Conservation (phyloP, 2,888 invertebrate species). For the Hydriomena furcata region DNA sequence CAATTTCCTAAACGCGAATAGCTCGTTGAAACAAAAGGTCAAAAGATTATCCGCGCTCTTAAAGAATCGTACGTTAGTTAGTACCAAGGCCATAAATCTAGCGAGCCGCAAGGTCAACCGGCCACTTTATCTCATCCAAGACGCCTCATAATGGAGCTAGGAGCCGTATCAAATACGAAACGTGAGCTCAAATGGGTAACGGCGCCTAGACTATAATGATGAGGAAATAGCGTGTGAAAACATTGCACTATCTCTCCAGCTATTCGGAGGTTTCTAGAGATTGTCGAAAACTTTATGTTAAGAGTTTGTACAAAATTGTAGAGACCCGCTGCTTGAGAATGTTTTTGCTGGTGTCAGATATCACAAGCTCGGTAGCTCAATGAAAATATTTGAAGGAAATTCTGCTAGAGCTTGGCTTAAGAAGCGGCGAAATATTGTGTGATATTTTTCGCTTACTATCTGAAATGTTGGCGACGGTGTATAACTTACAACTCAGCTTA, state of each 20-base stretch:
- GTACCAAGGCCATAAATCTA: constrained; percentile 30
- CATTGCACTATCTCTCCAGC: constrained; percentile 24
- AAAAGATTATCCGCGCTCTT: constrained; percentile 21
- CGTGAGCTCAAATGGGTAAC: constrained; percentile 28
- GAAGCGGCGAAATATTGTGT: no score
- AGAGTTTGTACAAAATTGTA: no score
- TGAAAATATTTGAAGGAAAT: no score
- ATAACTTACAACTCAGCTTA: no score
- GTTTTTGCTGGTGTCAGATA: no score
- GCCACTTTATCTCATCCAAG: constrained; percentile 43
- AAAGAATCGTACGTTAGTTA: constrained; percentile 27
- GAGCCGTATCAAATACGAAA: constrained; percentile 38
- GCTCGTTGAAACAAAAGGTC: constrained; percentile 19
- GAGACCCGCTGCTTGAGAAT: no score
- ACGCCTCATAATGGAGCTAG: constrained; percentile 39
- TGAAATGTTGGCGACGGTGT: no score
- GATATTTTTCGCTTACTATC: no score
- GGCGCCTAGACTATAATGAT: constrained; percentile 12
- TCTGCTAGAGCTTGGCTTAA: no score
- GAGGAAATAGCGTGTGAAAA: constrained; percentile 29
- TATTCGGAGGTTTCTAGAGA: constrained; percentile 6
- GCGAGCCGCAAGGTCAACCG: constrained; percentile 33
- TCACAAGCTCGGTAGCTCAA: no score
- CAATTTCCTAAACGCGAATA: background rate
- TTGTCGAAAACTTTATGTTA: background rate